Evolutionary conservation across 2,888 invertebrate species (phyloP), one percentile per base, ranked within the genome.

Genomic region (Ochropacha duplaris): DNA sequence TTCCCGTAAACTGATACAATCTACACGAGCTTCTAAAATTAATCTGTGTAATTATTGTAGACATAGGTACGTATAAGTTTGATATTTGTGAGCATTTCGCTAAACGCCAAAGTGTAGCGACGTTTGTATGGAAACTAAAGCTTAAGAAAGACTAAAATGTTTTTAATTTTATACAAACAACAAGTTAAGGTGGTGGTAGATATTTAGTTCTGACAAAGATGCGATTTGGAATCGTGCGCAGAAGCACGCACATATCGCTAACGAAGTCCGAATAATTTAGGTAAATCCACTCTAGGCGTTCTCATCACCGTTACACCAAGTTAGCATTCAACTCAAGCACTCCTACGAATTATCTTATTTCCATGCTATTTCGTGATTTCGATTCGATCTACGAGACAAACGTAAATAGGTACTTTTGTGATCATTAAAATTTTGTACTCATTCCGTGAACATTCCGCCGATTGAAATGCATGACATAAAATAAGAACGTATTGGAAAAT

Each of bases 231-330:
- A 78, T 79, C 76, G 76, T 74, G 76, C 72, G 68, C 73, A 64
- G 70, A 69, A 68, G 75, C 81, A 75, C 76, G 84, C 85, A 87
- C 83, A 83, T 75, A 76, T 78, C 64, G 71, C 74, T 74, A 82
- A 87, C 84, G 84, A 81, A 84, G 78, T 80, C 83, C 83, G 87
- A 91, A 90, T 88, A 88, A 84, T 88, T 90, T 87, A 89, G 84
- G 82, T 86, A 89, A 89, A 88, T 87, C 86, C 79, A 76, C 76
- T 78, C 78, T 80, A 89, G 87, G 88, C 84, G 72, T 78, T 72
- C 64, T 72, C 76, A 74, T 74, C 76, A 86, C 91, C 90, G 91
- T 91, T 92, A 91, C 64, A 75, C 62, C 64, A 71, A 63, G 73
- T 90, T 88, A 85, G 72, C 78, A 90, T 92, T 90, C 89, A 62